Base-by-base conservation (phyloP, 30 jellyfish, hydroid and myxozoan species). In the Clytia hemisphaerica region DNA sequence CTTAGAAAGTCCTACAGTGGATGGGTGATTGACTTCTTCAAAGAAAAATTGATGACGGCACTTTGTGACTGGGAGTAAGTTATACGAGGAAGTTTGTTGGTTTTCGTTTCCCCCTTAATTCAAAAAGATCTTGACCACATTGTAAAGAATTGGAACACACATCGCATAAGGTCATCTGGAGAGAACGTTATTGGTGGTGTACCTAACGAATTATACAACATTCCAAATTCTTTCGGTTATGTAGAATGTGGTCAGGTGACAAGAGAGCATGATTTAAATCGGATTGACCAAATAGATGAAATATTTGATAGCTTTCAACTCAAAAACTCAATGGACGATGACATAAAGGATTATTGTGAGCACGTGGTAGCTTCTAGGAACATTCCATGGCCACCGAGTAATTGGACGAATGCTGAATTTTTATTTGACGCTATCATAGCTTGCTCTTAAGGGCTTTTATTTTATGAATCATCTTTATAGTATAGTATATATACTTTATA, bases 31-130 rank as follows among this genome's bases (percentile, higher is more conserved):
- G 68, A 42, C 32, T 45, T 67, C 35, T 67, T 67, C 33, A 15
- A 45, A 67, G 40, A 51, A 44, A 44, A 9, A 51, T 45, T 24
- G 68, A 45, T 45, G 68, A 45, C 1, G 68, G 79, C 68, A 38
- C 68, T 42, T 44, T 67, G 26, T 67, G 22, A 15, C 68, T 2
- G 79, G 79, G 12, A 51, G 47, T 45, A 28, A 19, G 14, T 30
- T 67, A 48, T 51, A 67, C 6, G 47, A 44, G 79, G 79, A 67
- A 67, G 45, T 48, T 50, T 67, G 45, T 2, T 67, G 68, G 79
- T 67, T 67, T 51, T 67, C 67, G 67, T 67, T 45, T 46, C 68
- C 22, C 25, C 50, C 45, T 27, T 28, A 2, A 65, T 67, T 67
- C 79, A 45, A 44, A 40, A 67, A 44, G 79, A 67, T 51, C 68